Percentiles rank a stretch among this genome's conserved stretches.
These are phyloP conservation scores for Salmo trutta DNA, from an alignment of 2,797 vertebrate species.

Conservation along the genomic window DNA sequence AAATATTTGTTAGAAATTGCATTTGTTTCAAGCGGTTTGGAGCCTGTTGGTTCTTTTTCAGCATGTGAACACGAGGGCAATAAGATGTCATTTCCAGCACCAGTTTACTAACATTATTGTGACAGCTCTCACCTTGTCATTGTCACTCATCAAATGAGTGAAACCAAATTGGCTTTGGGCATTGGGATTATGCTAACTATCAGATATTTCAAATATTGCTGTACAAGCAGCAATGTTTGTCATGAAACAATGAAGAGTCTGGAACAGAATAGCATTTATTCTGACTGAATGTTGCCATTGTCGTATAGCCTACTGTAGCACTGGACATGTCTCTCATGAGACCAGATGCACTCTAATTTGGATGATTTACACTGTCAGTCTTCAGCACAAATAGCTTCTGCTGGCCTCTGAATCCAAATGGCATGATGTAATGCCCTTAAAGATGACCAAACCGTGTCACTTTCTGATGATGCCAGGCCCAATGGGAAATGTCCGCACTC, in stretches of 20 bases:
- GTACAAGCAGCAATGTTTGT: slow-evolving; percentile 43
- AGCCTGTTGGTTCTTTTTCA: not conserved
- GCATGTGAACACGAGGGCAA: slow-evolving; percentile 30
- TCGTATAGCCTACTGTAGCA: slow-evolving; percentile 33
- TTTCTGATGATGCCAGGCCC: not conserved
- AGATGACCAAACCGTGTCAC: slow-evolving; percentile 22
- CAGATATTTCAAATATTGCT: slow-evolving; percentile 47
- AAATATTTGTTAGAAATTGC: not conserved
- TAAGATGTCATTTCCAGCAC: slow-evolving; percentile 32
- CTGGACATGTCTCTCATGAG: slow-evolving; percentile 28
- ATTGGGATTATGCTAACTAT: slow-evolving; percentile 62
- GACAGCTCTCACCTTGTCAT: slow-evolving; percentile 56
- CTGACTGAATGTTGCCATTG: slow-evolving; percentile 23
- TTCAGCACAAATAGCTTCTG: slow-evolving; percentile 17
- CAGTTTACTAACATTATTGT: slow-evolving; percentile 40
- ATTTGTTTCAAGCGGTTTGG: not conserved
- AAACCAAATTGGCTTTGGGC: slow-evolving; percentile 61
- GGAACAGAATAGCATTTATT: slow-evolving; percentile 26
- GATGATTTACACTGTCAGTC: slow-evolving; percentile 23
- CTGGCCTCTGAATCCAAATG: slow-evolving; percentile 20
- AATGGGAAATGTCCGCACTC: not conserved
- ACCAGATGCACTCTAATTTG: slow-evolving; percentile 22
- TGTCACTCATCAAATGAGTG: slow-evolving; percentile 57
- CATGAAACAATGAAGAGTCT: slow-evolving; percentile 46
- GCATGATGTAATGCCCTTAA: slow-evolving; percentile 35